phyloP scores from a whole-genome alignment of 2,113 vertebrate genomes.

The Elanoides forficatus region DNA sequence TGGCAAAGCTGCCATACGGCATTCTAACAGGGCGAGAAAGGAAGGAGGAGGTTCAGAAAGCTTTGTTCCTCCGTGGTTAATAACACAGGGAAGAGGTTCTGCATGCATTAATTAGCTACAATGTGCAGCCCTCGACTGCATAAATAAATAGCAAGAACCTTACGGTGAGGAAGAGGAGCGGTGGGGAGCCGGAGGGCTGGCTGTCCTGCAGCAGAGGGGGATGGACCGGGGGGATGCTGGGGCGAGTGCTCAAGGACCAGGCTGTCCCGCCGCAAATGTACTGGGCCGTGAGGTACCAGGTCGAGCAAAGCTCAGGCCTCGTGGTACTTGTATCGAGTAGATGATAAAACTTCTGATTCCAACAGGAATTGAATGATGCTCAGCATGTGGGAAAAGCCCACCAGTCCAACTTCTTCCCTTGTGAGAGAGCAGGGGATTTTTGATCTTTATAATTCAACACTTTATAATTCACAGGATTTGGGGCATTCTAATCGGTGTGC shows the following conservation, averaged over 20 bases:
- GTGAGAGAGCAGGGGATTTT: background rate
- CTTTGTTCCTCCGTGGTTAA: background rate
- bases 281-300: accelerated
- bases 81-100: background rate
- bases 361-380: accelerated
- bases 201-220: background rate
- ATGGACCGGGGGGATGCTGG: accelerated
- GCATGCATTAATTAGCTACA: background rate
- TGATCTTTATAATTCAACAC: background rate
- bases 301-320: background rate
- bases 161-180: accelerated
- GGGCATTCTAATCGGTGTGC: background rate
- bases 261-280: accelerated
- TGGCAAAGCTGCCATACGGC: background rate
- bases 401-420: no score
- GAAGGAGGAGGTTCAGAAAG: background rate
- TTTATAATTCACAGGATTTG: background rate
- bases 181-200: background rate
- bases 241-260: background rate
- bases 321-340: accelerated
- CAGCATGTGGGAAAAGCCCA: background rate
- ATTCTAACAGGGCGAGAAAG: background rate
- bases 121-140: background rate
- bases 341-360: background rate
- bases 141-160: background rate